Percentiles rank a stretch among this genome's conserved stretches.
These are phyloP conservation scores for Ostrea edulis DNA, from an alignment of 1,140 invertebrate genomes.

Conservation along the genomic window DNA sequence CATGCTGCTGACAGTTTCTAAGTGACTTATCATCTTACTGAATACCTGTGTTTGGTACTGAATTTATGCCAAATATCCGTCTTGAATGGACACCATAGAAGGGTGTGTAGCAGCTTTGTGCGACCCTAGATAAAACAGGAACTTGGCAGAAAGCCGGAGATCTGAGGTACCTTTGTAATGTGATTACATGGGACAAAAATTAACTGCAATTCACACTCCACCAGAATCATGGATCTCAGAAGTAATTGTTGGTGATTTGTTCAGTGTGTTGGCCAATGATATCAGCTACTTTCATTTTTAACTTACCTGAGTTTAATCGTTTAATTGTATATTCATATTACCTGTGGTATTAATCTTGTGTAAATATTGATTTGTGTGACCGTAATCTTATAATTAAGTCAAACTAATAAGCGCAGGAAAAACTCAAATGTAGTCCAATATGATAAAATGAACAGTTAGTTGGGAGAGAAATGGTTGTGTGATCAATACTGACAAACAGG, in stretches of 20 bases:
- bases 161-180: not conserved
- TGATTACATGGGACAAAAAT: constrained; percentile 8
- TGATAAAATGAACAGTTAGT: not conserved
- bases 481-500: constrained; percentile 6
- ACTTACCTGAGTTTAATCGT: not conserved
- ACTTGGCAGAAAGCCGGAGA: not conserved
- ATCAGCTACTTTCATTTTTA: not conserved
- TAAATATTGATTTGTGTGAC: constrained; percentile 2
- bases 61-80: constrained; percentile 16
- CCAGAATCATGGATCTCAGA: not conserved
- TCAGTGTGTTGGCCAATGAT: not conserved
- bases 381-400: not conserved
- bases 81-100: not conserved
- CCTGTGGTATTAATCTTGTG: constrained; percentile 7
- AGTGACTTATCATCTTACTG: constrained; percentile 2
- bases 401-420: not conserved
- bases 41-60: not conserved
- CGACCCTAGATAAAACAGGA: constrained; percentile 31
- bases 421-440: constrained; percentile 8
- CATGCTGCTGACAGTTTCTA: not conserved
- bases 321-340: constrained; percentile 6
- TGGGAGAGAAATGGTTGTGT: constrained; percentile 1
- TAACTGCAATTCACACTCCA: constrained; percentile 24
- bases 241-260: not conserved
- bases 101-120: not conserved